Conservation (phyloP, 2,797 vertebrate species). For the Artibeus jamaicensis region DNA sequence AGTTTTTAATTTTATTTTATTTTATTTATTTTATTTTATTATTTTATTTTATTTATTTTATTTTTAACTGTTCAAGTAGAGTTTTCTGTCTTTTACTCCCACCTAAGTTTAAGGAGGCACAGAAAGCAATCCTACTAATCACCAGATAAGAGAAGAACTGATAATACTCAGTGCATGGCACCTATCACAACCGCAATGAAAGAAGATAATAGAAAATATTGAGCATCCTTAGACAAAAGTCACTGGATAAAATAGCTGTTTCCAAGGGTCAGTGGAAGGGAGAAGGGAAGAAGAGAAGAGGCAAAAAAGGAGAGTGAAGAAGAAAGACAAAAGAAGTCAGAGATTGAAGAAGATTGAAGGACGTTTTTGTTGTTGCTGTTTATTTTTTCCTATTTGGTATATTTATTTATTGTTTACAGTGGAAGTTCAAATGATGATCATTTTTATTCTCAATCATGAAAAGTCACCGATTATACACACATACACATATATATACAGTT, state of each 20-base stretch:
- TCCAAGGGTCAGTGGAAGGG: background rate
- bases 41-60: too few species aligned
- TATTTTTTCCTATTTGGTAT: background rate
- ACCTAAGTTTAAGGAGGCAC: background rate
- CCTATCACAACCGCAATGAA: background rate
- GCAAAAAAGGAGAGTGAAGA: background rate
- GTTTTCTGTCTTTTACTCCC: too few species aligned
- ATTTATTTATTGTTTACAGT: background rate
- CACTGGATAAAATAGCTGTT: background rate
- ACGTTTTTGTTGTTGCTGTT: background rate
- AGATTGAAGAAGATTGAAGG: background rate
- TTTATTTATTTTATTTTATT: too few species aligned
- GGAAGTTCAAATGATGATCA: background rate
- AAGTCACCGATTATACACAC: background rate
- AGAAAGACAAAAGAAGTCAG: background rate
- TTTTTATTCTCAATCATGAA: background rate
- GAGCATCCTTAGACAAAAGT: background rate
- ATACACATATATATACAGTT: background rate
- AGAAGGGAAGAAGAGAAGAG: background rate
- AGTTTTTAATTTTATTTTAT: background rate
- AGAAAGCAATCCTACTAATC: too few species aligned
- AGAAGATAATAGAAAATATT: background rate
- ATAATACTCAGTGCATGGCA: background rate
- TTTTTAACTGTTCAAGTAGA: too few species aligned
- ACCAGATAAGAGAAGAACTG: background rate